Evolutionary conservation across 1,140 invertebrate genomes (phyloP).

Genomic region (Olivierus martensii): DNA sequence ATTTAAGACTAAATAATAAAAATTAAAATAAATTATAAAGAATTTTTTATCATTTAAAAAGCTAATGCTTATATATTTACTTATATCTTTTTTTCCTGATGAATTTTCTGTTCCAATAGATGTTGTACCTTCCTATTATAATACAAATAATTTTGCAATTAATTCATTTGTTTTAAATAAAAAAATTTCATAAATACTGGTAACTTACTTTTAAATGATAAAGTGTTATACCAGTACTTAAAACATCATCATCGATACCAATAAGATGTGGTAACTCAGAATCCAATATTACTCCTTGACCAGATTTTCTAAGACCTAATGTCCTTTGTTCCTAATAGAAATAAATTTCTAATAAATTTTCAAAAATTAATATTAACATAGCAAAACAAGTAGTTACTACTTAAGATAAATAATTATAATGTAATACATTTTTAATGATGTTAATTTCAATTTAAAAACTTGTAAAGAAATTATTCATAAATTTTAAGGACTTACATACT

Average conservation of each 20-base stretch:
- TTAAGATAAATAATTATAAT: too few relatives aligned
- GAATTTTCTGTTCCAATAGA: slow-evolving; percentile 53
- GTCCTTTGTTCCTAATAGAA: slow-evolving; percentile 59
- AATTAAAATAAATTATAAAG: slow-evolving; percentile 9
- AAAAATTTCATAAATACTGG: too few relatives aligned
- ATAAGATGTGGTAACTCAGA: slow-evolving; percentile 82
- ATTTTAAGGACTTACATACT: too few relatives aligned
- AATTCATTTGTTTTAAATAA: too few relatives aligned
- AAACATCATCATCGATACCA: slow-evolving; percentile 60
- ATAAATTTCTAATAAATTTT: too few relatives aligned
- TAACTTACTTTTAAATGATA: slow-evolving; percentile 63
- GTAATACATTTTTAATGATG: too few relatives aligned
- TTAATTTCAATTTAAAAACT: too few relatives aligned
- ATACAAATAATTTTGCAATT: not conserved
- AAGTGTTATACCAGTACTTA: slow-evolving; percentile 76
- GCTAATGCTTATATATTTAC: slow-evolving; percentile 16
- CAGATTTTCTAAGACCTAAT: slow-evolving; percentile 65
- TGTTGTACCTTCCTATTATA: slow-evolving; percentile 34
- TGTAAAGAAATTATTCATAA: too few relatives aligned
- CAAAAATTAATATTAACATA: too few relatives aligned
- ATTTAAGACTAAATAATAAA: slow-evolving; percentile 32
- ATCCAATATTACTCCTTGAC: slow-evolving; percentile 71
- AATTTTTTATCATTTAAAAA: not conserved
- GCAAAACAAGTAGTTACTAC: too few relatives aligned
- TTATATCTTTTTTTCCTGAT: slow-evolving; percentile 51